A percentile compares a stretch with the other conserved stretches of the same genome.
Evolutionary conservation across 2,797 vertebrate species (phyloP).

Genomic region (Poecile montanus): DNA sequence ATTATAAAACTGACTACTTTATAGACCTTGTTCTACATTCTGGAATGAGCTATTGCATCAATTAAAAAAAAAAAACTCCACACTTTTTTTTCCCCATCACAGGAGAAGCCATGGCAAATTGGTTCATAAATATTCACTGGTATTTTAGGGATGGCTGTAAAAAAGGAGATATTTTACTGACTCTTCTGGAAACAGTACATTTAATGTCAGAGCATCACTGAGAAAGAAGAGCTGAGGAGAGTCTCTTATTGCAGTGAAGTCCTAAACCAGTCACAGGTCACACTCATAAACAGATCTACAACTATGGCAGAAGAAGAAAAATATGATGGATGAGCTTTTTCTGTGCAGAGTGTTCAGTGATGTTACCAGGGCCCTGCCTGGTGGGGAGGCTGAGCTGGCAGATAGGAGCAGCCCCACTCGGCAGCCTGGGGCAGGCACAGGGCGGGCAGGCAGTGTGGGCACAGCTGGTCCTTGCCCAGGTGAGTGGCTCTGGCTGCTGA

Average conservation of each 20-base stretch:
- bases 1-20: constrained; percentile 51
- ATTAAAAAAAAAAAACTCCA: constrained; percentile 37
- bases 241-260: neutral
- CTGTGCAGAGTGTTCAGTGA: neutral
- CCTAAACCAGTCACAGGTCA: neutral
- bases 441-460: rapidly evolving
- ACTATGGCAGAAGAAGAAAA: neutral
- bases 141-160: constrained; percentile 14
- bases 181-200: neutral
- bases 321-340: neutral
- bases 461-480: neutral
- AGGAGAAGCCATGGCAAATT: constrained; percentile 39
- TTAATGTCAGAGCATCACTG: neutral
- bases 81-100: neutral
- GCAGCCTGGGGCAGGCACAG: too few species aligned
- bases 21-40: constrained; percentile 32
- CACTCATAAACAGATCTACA: neutral
- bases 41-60: constrained; percentile 28
- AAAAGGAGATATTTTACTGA: neutral
- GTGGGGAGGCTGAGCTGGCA: neutral
- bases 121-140: constrained; percentile 63
- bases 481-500: neutral
- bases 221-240: neutral
- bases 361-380: neutral
- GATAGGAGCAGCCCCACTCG: neutral